Evolutionary conservation across 2,888 invertebrate species (phyloP), one percentile per base, ranked within the genome.

Genomic region (Ecliptopera silaceata): DNA sequence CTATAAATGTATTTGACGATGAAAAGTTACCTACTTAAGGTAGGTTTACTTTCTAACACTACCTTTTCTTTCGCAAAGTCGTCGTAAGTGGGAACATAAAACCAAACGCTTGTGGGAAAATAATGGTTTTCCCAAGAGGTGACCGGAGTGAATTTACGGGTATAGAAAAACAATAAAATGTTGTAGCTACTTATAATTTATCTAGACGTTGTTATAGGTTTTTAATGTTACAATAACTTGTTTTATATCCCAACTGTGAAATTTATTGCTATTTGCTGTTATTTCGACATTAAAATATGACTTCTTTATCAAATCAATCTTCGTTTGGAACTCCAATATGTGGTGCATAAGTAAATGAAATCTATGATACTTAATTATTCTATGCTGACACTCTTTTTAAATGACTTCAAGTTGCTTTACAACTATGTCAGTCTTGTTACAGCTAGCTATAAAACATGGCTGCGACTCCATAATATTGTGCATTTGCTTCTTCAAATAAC

Each of bases 61-160:
- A 36, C 41, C 31, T 59, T 54, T 54, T 54, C 44, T 54, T 46
- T 59, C 32, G 39, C 17, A 38, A 36, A 49, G 58, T 45, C 49
- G 58, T 45, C 49, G 39, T 57, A 48, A 50, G 52, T 57, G 57
- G 53, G 58, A 48, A 58, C 59, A 54, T 59, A 59, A 54, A 59
- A 59, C 49, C 36, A 46, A 50, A 54, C 54, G 59, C 50, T 54
- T 46, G 54, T 54, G 52, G 59, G 50, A 43, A 59, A 59, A 50
- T 59, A 59, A 59, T 59, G 54, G 54, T 54, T 54, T 54, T 49
- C 47, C 48, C 59, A 43, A 50, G 54, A 54, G 59, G 46, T 59
- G 54, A 59, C 50, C 48, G 54, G 32, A 43, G 49, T 46, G 42
- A 46, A 54, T 59, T 59, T 59, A 59, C 49, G 59, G 41, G 41